These are phyloP conservation scores for Holocentrus rufus DNA, from an alignment of 2,797 vertebrate species.

Conservation along the genomic window DNA sequence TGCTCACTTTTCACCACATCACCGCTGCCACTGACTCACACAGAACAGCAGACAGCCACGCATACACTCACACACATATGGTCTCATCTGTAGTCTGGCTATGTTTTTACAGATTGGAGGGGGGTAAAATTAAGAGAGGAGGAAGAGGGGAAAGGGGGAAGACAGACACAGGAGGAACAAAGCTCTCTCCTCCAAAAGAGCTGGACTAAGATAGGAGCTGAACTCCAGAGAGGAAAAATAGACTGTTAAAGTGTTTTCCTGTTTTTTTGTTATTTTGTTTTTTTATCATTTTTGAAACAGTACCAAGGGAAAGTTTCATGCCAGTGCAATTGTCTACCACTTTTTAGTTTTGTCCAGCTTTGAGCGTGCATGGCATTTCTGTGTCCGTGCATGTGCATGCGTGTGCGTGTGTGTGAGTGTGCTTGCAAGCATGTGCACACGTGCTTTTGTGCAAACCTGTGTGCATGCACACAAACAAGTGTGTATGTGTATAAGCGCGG, in stretches of 20 bases:
- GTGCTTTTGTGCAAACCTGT: conserved; percentile 28
- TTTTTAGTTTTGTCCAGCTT: conserved; percentile 46
- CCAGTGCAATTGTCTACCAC: conserved; percentile 55
- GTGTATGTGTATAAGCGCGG: conserved; percentile 5
- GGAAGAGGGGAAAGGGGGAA: conserved; percentile 27
- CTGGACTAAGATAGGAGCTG: conserved; percentile 47
- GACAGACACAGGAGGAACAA: background rate
- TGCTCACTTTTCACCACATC: conserved; percentile 53
- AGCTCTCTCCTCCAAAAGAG: conserved; percentile 26
- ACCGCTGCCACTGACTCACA: conserved; percentile 48
- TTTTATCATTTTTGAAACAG: conserved; percentile 48
- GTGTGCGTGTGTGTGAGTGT: conserved; percentile 13
- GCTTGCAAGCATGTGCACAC: conserved; percentile 2
- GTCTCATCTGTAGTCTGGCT: conserved; percentile 65
- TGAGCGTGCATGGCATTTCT: conserved; percentile 39
- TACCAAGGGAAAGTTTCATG: conserved; percentile 53
- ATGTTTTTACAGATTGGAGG: conserved; percentile 60
- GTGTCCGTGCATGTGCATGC: conserved; percentile 16
- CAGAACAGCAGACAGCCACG: conserved; percentile 39
- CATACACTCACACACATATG: conserved; percentile 60
- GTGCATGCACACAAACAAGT: conserved; percentile 23
- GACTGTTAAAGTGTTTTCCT: conserved; percentile 48
- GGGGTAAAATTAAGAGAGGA: conserved; percentile 49
- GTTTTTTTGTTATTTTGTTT: conserved; percentile 15
- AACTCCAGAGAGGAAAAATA: conserved; percentile 60